Conservation (phyloP, 2,113 vertebrate genomes). For the Lampris megalopsis region DNA sequence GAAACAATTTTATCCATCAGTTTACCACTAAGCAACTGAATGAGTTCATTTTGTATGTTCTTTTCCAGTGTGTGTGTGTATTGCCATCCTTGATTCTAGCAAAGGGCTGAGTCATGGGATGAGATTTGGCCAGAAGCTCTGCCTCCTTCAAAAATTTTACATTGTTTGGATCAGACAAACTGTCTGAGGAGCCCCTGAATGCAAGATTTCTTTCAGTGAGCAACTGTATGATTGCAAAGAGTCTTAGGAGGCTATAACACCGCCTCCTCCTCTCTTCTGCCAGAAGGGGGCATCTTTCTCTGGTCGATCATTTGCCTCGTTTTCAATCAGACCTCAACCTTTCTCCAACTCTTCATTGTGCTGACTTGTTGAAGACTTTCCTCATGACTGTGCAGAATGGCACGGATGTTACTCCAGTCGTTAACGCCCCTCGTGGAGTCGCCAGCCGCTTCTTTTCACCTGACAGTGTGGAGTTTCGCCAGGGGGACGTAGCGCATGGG, state of each 20-base stretch:
- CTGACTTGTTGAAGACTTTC: background rate
- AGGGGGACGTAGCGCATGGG: no score
- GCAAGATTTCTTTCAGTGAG: constrained; percentile 22
- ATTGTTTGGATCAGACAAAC: background rate
- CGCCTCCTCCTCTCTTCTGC: background rate
- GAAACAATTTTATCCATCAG: no score
- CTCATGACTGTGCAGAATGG: background rate
- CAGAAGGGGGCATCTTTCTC: background rate
- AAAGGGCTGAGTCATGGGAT: background rate
- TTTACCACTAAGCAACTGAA: no score
- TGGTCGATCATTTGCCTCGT: background rate
- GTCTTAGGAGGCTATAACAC: no score
- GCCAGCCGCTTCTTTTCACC: no score
- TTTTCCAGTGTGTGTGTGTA: background rate
- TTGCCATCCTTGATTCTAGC: background rate
- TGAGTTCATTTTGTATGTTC: background rate
- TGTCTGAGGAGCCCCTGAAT: constrained; percentile 13
- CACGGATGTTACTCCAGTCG: background rate
- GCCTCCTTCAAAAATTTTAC: background rate
- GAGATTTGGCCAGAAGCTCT: background rate
- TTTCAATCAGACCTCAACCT: no score
- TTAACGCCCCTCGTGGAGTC: no score
- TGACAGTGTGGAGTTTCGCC: no score
- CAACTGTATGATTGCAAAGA: constrained; percentile 2
- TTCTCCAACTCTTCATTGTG: no score